Evolutionary conservation across 2,113 vertebrate species (phyloP), one percentile per base, ranked within the genome.

Genomic region (Amphiprion ocellaris): DNA sequence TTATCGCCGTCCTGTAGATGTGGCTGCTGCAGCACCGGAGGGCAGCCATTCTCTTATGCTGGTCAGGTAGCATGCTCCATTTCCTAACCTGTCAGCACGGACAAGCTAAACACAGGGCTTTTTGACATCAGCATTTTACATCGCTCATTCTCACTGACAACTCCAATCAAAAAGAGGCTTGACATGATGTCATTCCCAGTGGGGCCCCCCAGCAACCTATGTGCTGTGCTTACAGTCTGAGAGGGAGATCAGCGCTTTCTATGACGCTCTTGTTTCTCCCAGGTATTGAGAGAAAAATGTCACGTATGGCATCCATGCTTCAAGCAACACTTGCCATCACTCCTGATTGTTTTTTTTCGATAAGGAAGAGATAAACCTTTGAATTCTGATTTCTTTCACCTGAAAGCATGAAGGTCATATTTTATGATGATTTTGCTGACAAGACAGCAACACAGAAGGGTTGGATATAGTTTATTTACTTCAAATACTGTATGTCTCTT

Each of bases 31-130:
- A 47, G 75, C 74, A 64, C 84, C 30, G 11, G 63, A 77, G 81
- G 87, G 69, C 84, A 82, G 81, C 75, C 59, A 41, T 82, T 92
- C 87, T 87, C 77, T 76, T 58, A 92, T 91, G 83, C 92, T 56
- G 89, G 90, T 91, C 92, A 94, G 90, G 90, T 87, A 91, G 64
- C 72, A 60, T 6, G 50, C 84, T 91, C 73, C 82, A 93, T 93
- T 91, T 94, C 91, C 90, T 84, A 55, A 89, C 87, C 89, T 92
- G 92, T 93, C 92, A 95, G 78, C 79, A 54, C 8, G 71, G 85
- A 94, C 93, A 91, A 92, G 91, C 86, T 89, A 87, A 93, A 93
- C 91, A 90, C 89, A 73, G 85, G 56, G 78, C 86, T 93, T 87
- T 91, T 82, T 92, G 92, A 92, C 90, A 89, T 86, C 28, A 46